Evolutionary conservation across 2,888 invertebrate genomes (phyloP), one percentile per base, ranked within the genome.

Genomic region (Rambutsinella grinnellia): DNA sequence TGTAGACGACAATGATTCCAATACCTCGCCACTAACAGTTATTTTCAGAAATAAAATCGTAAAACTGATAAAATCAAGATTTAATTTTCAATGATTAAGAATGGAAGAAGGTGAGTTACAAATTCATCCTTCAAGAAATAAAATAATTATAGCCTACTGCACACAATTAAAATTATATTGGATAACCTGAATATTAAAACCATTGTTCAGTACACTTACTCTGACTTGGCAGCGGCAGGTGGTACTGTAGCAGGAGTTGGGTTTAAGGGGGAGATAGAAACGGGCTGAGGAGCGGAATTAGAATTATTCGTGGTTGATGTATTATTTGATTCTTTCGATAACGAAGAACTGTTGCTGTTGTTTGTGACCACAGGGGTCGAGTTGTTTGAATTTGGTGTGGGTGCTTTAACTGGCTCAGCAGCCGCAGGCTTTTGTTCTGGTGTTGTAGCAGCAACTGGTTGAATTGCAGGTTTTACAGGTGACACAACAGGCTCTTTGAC

Each of bases 171-270:
- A 72, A 66, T 72, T 66, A 72, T 66, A 66, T 60, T 65, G 60
- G 66, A 60, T 66, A 66, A 72, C 72, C 72, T 72, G 66, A 72
- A 66, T 62, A 62, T 72, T 72, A 72, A 72, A 72, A 66, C 66
- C 66, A 72, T 60, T 51, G 67, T 44, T 69, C 69, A 69, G 70
- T 76, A 62, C 67, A 66, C n/a, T n/a, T n/a, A n/a, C 61, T 67
- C 62, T 72, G 71, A 66, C 67, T 77, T 77, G 10, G 77, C n/a
- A n/a, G n/a, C n/a, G n/a, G n/a, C 63, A 67, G 71, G 67, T 67
- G 71, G 61, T 61, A 67, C 76, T 58, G 70, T 61, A 54, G 69
- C 70, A 46, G 70, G 70, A 19, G 69, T 44, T 13, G 76, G 19
- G 23, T 44, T 62, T 54, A 54, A 56, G 27, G 65, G 66, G 21